Evolutionary conservation across 2,113 vertebrate genomes (phyloP).

Genomic region (Castor canadensis): DNA sequence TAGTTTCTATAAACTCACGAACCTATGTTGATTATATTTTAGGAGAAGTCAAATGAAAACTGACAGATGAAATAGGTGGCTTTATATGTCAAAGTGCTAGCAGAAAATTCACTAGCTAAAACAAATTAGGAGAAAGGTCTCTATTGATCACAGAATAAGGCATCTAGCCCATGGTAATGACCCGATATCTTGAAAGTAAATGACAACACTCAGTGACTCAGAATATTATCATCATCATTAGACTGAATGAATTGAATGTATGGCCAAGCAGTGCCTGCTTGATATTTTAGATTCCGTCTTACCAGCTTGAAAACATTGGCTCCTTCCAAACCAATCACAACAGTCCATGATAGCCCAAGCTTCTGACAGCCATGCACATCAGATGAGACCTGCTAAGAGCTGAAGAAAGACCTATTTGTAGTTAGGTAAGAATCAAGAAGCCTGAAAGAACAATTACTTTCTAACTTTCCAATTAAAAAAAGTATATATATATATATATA

Average conservation of each 20-base stretch:
- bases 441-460: neutral
- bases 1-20: neutral
- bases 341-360: neutral
- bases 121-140: neutral
- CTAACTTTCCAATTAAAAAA: slow-evolving; percentile 29
- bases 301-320: neutral
- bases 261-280: neutral
- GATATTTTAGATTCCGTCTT: slow-evolving; percentile 25
- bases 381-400: neutral
- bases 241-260: neutral
- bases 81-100: slow-evolving; percentile 5
- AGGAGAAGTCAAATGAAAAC: slow-evolving; percentile 8
- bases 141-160: neutral
- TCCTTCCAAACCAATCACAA: neutral
- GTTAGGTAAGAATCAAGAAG: neutral
- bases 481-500: too few relatives aligned
- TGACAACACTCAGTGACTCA: neutral
- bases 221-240: neutral
- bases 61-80: neutral
- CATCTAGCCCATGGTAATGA: neutral
- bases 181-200: neutral
- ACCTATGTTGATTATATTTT: neutral
- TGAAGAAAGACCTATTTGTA: neutral
- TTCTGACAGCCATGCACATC: neutral
- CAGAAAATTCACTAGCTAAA: slow-evolving; percentile 20